A percentile compares a stretch with the other conserved stretches of the same genome.
Evolutionary conservation across 2,797 vertebrate genomes (phyloP).

Genomic region (Myotis myotis): DNA sequence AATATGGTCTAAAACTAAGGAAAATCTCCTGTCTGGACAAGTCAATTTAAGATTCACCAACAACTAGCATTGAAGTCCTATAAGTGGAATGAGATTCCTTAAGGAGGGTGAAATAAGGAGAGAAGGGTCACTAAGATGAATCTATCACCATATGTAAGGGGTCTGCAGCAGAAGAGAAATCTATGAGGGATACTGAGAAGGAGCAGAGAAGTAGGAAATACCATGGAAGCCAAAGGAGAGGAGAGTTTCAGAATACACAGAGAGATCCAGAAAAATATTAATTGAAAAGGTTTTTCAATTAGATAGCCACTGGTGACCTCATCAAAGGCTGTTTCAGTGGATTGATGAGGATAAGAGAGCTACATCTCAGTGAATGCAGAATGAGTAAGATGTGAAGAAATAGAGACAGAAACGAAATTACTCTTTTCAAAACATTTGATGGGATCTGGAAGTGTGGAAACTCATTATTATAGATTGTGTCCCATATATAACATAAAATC

Average conservation of each 20-base stretch:
- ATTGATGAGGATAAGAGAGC: background rate
- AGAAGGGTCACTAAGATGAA: background rate
- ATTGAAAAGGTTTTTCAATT: background rate
- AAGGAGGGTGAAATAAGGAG: background rate
- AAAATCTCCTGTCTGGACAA: background rate
- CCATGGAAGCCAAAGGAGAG: background rate
- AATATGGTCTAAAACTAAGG: background rate
- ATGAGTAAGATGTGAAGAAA: background rate
- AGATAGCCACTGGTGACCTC: background rate
- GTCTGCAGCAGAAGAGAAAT: background rate
- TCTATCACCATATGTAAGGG: background rate
- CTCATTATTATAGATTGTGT: background rate
- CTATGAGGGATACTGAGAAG: background rate
- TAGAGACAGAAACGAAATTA: background rate
- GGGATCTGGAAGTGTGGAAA: background rate
- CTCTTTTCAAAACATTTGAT: slow-evolving; percentile 4
- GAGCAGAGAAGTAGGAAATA: background rate
- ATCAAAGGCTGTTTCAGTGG: background rate
- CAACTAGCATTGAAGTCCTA: background rate
- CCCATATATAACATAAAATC: slow-evolving; percentile 11
- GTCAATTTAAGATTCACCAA: background rate
- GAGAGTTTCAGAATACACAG: background rate
- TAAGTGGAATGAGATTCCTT: background rate
- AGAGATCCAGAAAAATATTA: background rate
- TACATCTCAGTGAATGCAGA: background rate